Percentiles rank a stretch among this genome's conserved stretches.
Evolutionary conservation across 1,140 invertebrate genomes (phyloP).

Genomic region (Bilobella aurantiaca): DNA sequence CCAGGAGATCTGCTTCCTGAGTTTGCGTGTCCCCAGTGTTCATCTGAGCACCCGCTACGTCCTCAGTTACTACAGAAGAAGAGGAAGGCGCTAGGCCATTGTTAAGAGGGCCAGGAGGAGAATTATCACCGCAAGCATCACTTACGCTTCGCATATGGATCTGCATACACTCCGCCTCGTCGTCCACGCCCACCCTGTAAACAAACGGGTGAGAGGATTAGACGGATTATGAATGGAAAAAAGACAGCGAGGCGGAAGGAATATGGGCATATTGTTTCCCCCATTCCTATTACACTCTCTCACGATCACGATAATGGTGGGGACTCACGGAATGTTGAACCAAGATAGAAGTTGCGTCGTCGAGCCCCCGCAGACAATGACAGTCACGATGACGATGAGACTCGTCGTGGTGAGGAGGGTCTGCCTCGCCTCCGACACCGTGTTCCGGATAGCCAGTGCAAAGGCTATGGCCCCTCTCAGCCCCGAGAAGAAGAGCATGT

Average conservation of each 20-base stretch:
- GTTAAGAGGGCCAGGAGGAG: too few relatives aligned
- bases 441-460: constrained; percentile 90
- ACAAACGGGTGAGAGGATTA: too few relatives aligned
- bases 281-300: too few relatives aligned
- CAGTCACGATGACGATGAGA: constrained; percentile 88
- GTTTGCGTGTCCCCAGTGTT: too few relatives aligned
- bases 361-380: constrained; percentile 55
- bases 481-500: constrained; percentile 96
- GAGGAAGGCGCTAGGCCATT: too few relatives aligned
- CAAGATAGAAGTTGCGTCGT: constrained; percentile 81
- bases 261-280: too few relatives aligned
- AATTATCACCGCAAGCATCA: too few relatives aligned
- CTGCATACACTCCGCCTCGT: constrained; percentile 71
- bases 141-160: constrained; percentile 72
- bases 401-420: constrained; percentile 92
- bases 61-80: too few relatives aligned
- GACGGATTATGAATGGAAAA: constrained; percentile 30
- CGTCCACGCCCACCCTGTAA: constrained; percentile 74
- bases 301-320: too few relatives aligned
- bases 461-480: constrained; percentile 97
- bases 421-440: constrained; percentile 82
- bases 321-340: constrained; percentile 81
- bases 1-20: too few relatives aligned
- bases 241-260: too few relatives aligned
- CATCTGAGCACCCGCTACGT: too few relatives aligned